Base-by-base conservation (phyloP, 2,113 vertebrate species). In the Spermophilus dauricus region DNA sequence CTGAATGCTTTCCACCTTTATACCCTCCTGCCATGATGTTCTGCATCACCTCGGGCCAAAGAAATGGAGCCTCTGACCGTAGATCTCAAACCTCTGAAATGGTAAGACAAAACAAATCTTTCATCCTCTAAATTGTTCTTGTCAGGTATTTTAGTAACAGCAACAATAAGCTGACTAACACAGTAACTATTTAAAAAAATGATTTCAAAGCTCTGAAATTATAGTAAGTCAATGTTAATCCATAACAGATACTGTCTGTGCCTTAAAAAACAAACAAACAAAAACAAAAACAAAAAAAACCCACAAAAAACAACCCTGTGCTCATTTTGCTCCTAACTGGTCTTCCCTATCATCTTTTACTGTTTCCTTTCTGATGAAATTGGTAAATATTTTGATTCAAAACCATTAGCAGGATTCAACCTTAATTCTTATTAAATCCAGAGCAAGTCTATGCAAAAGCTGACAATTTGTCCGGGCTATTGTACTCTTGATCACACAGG, bases 401-500 rank as follows among this genome's bases (percentile, higher is more conserved):
- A 97, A 96, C 81, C 39, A 78, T 22, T 51, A 96, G 53, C 88
- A 95, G 95, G 94, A 96, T 88, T 16, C 67, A 96, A 42, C 30
- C 42, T 92, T 96, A 95, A 94, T 95, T 96, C 97, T 96, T 92
- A 70, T 76, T 97, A 94, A 97, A 88, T 67, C 88, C 56, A 61
- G 85, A 95, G 75, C 98, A 97, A 95, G 97, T 96, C 96, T 88
- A 81, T 95, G 88, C 96, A 96, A 97, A 96, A 96, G 86, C 82
- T 92, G 48, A 93, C 34, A 45, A 28, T 95, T 95, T 82, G 82
- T 78, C 70, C 58, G 48, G 56, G 30, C 77, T 96, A 1, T 86
- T 95, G 63, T 73, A 91, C 51, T 96, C 97, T 94, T 94, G 90
- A 86, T 97, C 63, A 96, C 56, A 78, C 39, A 93, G 69, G 81